Conservation (phyloP, 2,797 vertebrate species). For the Ctenochaetus hawaiiensis region DNA sequence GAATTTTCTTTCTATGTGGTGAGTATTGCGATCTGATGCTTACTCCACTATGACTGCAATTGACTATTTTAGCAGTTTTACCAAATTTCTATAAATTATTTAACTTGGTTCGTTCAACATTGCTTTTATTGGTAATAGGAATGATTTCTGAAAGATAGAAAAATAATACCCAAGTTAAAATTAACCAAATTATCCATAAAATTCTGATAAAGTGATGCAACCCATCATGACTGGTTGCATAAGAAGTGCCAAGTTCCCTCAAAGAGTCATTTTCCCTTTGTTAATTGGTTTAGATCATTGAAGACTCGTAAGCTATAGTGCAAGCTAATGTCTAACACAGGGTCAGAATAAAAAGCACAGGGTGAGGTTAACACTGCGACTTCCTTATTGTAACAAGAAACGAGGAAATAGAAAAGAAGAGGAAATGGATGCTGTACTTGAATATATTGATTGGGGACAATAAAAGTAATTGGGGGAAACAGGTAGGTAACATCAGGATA, state of each 20-base stretch:
- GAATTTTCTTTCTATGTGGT: too few species aligned
- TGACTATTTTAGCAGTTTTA: too few species aligned
- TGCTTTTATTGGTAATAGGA: neutral
- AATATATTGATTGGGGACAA: conserved; percentile 22
- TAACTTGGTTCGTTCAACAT: too few species aligned
- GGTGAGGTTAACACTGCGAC: conserved; percentile 21
- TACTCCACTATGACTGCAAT: too few species aligned
- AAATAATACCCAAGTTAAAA: neutral
- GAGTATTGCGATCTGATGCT: too few species aligned
- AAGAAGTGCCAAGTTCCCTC: too few species aligned
- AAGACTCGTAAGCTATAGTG: neutral
- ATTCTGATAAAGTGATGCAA: neutral
- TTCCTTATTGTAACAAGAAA: neutral
- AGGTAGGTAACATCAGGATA: conserved; percentile 42
- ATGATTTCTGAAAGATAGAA: neutral
- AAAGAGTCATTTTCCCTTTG: neutral
- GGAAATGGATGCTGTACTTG: conserved; percentile 4
- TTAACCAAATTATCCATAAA: neutral
- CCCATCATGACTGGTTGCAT: neutral
- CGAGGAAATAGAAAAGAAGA: conserved; percentile 4
- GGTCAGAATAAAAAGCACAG: conserved; percentile 11
- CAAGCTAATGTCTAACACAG: neutral
- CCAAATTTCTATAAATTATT: neutral
- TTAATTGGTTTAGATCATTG: conserved; percentile 11
- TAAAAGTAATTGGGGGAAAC: neutral